Evolutionary conservation across 1,140 invertebrate species (phyloP), one percentile per base, ranked within the genome.

Genomic region (roundworm (Caenorhabditis elegans)): DNA sequence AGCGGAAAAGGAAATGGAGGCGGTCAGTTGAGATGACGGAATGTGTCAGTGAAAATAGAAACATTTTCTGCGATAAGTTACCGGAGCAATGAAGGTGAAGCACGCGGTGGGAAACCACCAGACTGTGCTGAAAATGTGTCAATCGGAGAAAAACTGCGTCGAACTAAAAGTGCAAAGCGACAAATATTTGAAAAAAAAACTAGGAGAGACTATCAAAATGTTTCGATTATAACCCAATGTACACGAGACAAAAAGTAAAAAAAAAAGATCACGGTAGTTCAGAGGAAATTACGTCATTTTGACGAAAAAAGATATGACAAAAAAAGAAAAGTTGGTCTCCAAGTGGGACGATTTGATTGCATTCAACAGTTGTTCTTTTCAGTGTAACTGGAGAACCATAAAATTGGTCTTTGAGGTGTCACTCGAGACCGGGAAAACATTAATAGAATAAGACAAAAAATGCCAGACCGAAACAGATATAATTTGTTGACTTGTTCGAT

Each of bases 341-440:
- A 34, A 60, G 53, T 31, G 53, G 53, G 34, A 60, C 53, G 53
- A 60, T 13, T 31, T 31, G 28, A 28, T 60, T 31, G 19, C 31
- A 60, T 31, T 60, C 34, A 60, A 60, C 53, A 60, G 53, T 60
- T 60, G 53, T 60, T 60, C 26, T 31, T 60, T 60, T 60, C 6
- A 60, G 53, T 60, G 53, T 60, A 60, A 60, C 19, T 8, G 13
- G 53, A 60, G 53, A 60, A 60, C 31, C 53, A 60, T 60, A 3
- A 31, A 17, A 17, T 60, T 60, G 53, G 53, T 60, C 53, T 60
- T 60, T 60, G 53, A 60, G 34, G 53, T 34, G 19, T 60, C 53
- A 60, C 53, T 26, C 53, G 53, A 31, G 26, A 17, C 17, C 3
- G 34, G 26, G 34, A 60, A 60, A 60, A 15, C 34, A 60, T 26